Base-by-base conservation (phyloP, 2,113 vertebrate species). In the Anhinga rufa region DNA sequence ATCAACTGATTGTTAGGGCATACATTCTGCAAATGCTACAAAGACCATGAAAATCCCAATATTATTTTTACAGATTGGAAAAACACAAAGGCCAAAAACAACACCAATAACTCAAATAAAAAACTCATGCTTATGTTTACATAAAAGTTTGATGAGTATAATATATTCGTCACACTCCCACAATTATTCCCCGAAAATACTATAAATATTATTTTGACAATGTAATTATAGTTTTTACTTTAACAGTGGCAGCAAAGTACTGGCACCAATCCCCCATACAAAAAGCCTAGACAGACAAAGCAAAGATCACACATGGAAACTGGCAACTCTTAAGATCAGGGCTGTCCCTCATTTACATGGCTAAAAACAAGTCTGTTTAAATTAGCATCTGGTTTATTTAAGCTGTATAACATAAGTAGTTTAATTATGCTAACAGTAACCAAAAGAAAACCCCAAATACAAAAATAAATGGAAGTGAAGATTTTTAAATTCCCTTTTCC, bases 151-250 rank as follows among this genome's bases (percentile, higher is more conserved):
- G 96, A 98, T 97, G 97, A 98, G 97, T 95, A 93, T 97, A 98
- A 98, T 98, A 97, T 97, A 98, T 98, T 98, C 92, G 24, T 98
- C 98, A 98, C 95, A 97, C 89, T 97, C 95, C 98, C 97, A 96
- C 96, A 98, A 98, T 98, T 98, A 98, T 97, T 98, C 96, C 95
- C 97, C 7, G 16, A 98, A 98, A 98, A 98, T 98, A 97, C 97
- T 97, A 97, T 98, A 98, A 98, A 98, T 98, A 98, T 98, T 98
- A 98, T 97, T 98, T 98, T 98, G 98, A 98, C 98, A 98, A 97
- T 90, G 87, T 98, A 98, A 98, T 98, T 98, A 98, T 28, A 98
- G 97, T 93, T 97, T 95, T 97, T 95, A 94, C 86, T 97, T 97
- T 82, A 96, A 96, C 90, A 95, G 91, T 61, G 93, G 97, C 92